These are phyloP conservation scores for Psilopsiagon aymara DNA, from an alignment of 2,113 vertebrate species.

Conservation along the genomic window DNA sequence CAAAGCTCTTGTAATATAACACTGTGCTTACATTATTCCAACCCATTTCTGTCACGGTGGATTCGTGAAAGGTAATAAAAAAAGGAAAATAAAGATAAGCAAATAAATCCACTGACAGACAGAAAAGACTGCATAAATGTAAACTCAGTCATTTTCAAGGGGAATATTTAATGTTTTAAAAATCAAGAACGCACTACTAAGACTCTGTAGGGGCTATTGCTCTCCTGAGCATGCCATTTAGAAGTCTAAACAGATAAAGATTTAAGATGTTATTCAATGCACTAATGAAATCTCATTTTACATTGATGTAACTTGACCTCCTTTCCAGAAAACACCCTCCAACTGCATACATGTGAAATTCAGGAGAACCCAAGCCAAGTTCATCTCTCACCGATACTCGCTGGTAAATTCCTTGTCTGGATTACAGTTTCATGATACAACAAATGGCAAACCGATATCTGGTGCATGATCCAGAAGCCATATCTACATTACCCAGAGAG, in stretches of 20 bases:
- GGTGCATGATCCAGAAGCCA: neutral
- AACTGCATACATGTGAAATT: neutral
- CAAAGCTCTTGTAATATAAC: slow-evolving; percentile 54
- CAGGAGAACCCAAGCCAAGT: neutral
- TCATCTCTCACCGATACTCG: neutral
- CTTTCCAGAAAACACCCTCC: neutral
- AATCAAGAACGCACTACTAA: neutral
- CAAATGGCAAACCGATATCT: neutral
- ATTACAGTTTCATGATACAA: neutral
- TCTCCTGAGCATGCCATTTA: neutral
- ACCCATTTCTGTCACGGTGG: slow-evolving; percentile 30
- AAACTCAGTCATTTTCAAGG: neutral
- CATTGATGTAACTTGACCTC: neutral
- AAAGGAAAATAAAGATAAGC: slow-evolving; percentile 52
- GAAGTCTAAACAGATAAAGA: neutral
- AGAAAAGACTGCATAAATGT: neutral
- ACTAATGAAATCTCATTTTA: neutral
- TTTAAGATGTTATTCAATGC: neutral
- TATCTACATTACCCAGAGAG: neutral
- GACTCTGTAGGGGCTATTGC: neutral
- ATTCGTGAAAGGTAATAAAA: slow-evolving; percentile 33
- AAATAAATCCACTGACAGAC: slow-evolving; percentile 27
- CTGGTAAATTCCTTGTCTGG: neutral
- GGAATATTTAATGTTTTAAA: neutral
- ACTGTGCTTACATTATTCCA: slow-evolving; percentile 69